phyloP scores from a whole-genome alignment of 1,140 invertebrate genomes.

The Drosophila mauritiana region DNA sequence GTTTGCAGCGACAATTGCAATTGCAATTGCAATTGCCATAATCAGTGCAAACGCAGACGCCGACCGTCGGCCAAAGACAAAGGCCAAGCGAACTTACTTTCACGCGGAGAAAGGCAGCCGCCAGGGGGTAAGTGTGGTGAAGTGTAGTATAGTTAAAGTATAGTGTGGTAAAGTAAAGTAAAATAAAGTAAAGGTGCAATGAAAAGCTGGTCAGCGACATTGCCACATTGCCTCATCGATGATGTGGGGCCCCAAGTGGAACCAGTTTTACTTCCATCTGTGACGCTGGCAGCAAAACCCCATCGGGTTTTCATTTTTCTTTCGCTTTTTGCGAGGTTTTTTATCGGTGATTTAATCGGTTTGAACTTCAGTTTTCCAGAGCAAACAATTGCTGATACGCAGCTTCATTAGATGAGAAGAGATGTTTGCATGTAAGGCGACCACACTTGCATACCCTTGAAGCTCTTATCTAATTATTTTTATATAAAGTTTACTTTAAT shows the following conservation, averaged over 20 bases:
- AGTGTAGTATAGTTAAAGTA: no score
- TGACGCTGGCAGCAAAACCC: constrained; percentile 58
- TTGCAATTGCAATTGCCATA: constrained; percentile 74
- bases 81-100: constrained; percentile 65
- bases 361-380: constrained; percentile 30
- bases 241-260: constrained; percentile 22
- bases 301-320: constrained; percentile 40
- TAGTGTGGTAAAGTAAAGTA: neutral
- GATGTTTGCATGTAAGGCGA: constrained; percentile 1
- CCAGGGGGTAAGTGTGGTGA: neutral
- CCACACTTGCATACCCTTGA: constrained; percentile 42
- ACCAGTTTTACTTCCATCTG: constrained; percentile 67
- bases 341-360: constrained; percentile 56
- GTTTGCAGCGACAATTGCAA: constrained; percentile 66
- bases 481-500: neutral
- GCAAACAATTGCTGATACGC: constrained; percentile 38
- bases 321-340: constrained; percentile 24
- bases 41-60: constrained; percentile 72
- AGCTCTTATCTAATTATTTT: constrained; percentile 17
- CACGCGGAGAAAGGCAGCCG: constrained; percentile 7
- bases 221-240: constrained; percentile 68
- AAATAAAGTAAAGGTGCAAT: constrained; percentile 24
- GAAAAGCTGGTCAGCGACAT: constrained; percentile 74
- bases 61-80: constrained; percentile 50
- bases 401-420: constrained; percentile 28